Evolutionary conservation across 2,888 invertebrate species (phyloP).

Genomic region (Heliconius charithonia): DNA sequence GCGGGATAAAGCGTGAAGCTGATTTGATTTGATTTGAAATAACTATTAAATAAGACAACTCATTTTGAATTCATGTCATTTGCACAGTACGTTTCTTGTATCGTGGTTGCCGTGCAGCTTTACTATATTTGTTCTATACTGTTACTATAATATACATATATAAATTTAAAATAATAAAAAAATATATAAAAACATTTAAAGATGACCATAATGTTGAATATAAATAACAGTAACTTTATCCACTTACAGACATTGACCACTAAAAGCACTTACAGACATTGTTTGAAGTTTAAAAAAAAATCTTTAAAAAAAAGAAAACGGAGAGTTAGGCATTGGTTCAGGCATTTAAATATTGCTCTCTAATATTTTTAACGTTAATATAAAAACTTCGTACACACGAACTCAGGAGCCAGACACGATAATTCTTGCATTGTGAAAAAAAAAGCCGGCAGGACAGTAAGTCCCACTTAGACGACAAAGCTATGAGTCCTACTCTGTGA

Average conservation of each 20-base stretch:
- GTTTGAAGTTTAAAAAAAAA: background rate
- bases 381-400: conserved; percentile 21
- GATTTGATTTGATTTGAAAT: no score
- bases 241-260: no score
- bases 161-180: background rate
- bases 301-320: background rate
- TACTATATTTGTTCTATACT: background rate
- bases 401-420: conserved; percentile 39
- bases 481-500: conserved; percentile 56
- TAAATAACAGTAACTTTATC: no score
- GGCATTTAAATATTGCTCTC: background rate
- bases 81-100: conserved; percentile 4
- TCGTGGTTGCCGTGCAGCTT: background rate
- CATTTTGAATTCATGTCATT: conserved; percentile 22
- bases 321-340: background rate
- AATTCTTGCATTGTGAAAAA: conserved; percentile 45
- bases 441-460: conserved; percentile 59
- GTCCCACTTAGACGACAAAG: conserved; percentile 72
- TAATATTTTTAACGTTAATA: conserved; percentile 4
- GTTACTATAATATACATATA: no score
- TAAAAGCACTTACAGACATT: no score
- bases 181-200: background rate
- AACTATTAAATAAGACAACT: conserved; percentile 11
- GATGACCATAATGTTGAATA: background rate
- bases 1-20: no score